phyloP scores from a whole-genome alignment of 2,888 invertebrate species.

The Germaria angustata region DNA sequence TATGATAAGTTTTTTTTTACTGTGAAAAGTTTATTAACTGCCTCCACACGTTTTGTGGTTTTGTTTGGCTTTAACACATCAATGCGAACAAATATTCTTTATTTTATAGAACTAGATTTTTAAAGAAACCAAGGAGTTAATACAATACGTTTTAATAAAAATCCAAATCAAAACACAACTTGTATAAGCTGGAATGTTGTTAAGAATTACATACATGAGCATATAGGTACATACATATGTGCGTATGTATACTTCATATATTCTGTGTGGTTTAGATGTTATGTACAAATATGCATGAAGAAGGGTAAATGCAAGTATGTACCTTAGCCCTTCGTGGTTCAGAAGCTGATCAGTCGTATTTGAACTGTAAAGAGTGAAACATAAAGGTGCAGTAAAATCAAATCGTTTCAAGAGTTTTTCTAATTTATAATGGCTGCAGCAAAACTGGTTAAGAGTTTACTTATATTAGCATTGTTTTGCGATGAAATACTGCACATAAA shows the following conservation, averaged over 20 bases:
- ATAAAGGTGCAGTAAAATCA: constrained; percentile 6
- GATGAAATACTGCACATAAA: background rate
- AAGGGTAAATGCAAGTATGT: background rate
- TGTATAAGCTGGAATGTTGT: constrained; percentile 36
- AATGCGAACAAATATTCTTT: background rate
- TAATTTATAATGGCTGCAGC: constrained; percentile 40
- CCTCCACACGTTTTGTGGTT: constrained; percentile 1
- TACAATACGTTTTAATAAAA: background rate
- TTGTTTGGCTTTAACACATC: constrained; percentile 29
- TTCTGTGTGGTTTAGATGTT: constrained; percentile 6
- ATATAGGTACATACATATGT: background rate
- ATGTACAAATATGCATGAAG: background rate
- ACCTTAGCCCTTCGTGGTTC: constrained; percentile 36
- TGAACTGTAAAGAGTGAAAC: constrained; percentile 36
- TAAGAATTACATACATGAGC: background rate
- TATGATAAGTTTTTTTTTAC: background rate
- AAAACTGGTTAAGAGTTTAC: constrained; percentile 53
- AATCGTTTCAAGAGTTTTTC: background rate
- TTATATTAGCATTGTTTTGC: constrained; percentile 35
- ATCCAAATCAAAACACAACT: constrained; percentile 6
- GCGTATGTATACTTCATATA: background rate
- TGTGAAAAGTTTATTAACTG: too few relatives aligned
- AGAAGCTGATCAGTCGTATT: constrained; percentile 44
- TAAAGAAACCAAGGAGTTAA: background rate
- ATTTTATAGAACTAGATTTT: constrained; percentile 23